Evolutionary conservation across 2,113 vertebrate species (phyloP).

Genomic region (Hipposideros armiger): DNA sequence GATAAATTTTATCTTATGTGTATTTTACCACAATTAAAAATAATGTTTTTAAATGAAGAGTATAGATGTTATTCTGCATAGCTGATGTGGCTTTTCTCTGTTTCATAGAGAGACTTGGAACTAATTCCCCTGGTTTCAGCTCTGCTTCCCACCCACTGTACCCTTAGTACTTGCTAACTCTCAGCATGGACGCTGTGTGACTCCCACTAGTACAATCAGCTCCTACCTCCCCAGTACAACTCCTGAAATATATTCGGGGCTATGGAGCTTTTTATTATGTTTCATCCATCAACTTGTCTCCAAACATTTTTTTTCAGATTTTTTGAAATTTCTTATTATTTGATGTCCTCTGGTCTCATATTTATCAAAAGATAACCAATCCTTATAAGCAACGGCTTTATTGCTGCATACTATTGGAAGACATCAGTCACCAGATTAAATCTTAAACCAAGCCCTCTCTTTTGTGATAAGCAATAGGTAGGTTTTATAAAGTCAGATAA

Average conservation of each 20-base stretch:
- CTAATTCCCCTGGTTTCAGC: not conserved
- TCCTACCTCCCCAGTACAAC: not conserved
- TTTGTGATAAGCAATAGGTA: not conserved
- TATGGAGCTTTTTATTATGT: not conserved
- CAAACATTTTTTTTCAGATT: not conserved
- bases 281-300: not conserved
- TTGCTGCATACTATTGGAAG: not conserved
- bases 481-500: not conserved
- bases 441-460: not conserved
- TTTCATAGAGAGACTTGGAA: not conserved
- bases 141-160: not conserved
- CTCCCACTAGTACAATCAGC: not conserved
- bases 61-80: not conserved
- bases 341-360: not conserved
- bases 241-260: not conserved
- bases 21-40: constrained; percentile 15
- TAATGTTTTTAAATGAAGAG: constrained; percentile 3
- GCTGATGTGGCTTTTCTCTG: not conserved
- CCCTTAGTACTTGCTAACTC: not conserved
- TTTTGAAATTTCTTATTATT: not conserved
- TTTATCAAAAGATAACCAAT: not conserved
- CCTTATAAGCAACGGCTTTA: not conserved
- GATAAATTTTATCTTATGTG: not conserved
- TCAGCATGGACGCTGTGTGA: not conserved
- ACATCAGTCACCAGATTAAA: not conserved